Percentiles rank a stretch among this genome's conserved stretches.
phyloP scores from a whole-genome alignment of 2,888 invertebrate species.

The Brenthis daphne region DNA sequence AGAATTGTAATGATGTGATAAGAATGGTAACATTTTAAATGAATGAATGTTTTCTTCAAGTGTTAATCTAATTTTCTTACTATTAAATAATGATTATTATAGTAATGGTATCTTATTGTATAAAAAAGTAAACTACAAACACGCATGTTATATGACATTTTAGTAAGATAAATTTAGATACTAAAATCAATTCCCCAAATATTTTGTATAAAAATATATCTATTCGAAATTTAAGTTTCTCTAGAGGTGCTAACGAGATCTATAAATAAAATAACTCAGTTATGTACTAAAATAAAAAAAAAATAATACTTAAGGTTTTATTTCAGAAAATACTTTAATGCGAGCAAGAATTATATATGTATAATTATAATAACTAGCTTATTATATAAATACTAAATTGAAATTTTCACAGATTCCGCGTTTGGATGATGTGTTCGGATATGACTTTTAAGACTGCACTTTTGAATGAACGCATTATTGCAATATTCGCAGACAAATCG shows the following conservation, averaged over 20 bases:
- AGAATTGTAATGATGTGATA: constrained; percentile 2
- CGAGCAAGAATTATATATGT: background rate
- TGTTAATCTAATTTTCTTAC: background rate
- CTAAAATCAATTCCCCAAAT: too few species aligned
- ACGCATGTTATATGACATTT: too few species aligned
- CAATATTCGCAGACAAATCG: constrained; percentile 72
- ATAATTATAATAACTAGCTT: background rate
- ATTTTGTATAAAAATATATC: too few species aligned
- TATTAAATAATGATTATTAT: background rate
- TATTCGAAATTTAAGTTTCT: too few species aligned
- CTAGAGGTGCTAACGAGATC: too few species aligned
- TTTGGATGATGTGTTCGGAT: constrained; percentile 65
- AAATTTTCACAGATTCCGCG: constrained; percentile 44
- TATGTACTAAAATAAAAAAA: too few species aligned
- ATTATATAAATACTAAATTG: constrained; percentile 1
- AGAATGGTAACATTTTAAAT: background rate
- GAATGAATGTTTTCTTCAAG: background rate
- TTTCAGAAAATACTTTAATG: too few species aligned
- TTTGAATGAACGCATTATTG: constrained; percentile 67
- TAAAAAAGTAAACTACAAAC: too few species aligned
- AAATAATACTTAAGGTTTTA: too few species aligned
- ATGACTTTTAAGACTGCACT: constrained; percentile 70
- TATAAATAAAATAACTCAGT: too few species aligned
- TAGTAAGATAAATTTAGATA: too few species aligned
- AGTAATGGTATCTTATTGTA: too few species aligned